Evolutionary conservation across 2,797 vertebrate genomes (phyloP).

Genomic region (Syngnathus rostellatus): DNA sequence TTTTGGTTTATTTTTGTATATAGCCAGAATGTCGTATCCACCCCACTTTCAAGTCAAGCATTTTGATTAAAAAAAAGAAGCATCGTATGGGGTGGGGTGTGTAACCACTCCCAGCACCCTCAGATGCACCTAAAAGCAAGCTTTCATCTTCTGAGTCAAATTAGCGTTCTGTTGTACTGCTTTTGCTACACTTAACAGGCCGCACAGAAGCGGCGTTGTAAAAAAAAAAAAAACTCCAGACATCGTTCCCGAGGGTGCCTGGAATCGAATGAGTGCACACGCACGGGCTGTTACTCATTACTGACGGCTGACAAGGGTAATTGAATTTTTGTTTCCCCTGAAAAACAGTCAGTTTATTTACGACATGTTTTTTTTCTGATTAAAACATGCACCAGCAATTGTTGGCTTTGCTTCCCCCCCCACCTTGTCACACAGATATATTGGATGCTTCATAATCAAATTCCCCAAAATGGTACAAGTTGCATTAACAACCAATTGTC

Average conservation of each 20-base stretch:
- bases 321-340: slow-evolving; percentile 49
- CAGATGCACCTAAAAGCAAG: slow-evolving; percentile 32
- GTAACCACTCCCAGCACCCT: slow-evolving; percentile 18
- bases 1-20: background rate
- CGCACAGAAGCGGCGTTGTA: slow-evolving; percentile 45
- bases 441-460: background rate
- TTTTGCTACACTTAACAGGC: slow-evolving; percentile 47
- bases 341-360: slow-evolving; percentile 53
- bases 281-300: slow-evolving; percentile 62
- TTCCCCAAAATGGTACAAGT: background rate
- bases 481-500: background rate
- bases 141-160: slow-evolving; percentile 55
- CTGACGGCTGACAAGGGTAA: slow-evolving; percentile 53
- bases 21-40: background rate
- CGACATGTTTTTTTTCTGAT: slow-evolving; percentile 33
- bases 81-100: slow-evolving; percentile 1
- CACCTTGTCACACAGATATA: slow-evolving; percentile 6
- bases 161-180: slow-evolving; percentile 55
- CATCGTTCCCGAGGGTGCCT: slow-evolving; percentile 47
- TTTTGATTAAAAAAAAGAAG: slow-evolving; percentile 23
- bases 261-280: slow-evolving; percentile 66
- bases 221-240: slow-evolving; percentile 43
- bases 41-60: slow-evolving; percentile 24
- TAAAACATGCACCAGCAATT: slow-evolving; percentile 21
- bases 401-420: slow-evolving; percentile 10